Evolutionary conservation across 2,888 invertebrate genomes (phyloP), one percentile per base, ranked within the genome.

Genomic region (Erebia palarica): DNA sequence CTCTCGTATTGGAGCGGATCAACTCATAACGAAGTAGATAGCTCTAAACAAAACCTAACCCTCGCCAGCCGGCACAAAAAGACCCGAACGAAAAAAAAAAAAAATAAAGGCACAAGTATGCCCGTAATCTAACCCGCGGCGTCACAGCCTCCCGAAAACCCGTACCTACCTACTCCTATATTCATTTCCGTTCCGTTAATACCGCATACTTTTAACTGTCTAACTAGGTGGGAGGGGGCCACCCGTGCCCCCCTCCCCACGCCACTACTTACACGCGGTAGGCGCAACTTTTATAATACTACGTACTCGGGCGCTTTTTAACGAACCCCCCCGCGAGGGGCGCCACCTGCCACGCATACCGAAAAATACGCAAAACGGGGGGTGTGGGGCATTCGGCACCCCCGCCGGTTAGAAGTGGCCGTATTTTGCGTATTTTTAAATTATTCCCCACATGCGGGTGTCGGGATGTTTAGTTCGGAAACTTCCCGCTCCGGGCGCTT

Each of bases 141-240:
- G 84, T 84, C 87, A 85, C 90, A 90, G 91, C 91, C 88, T 91
- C 92, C 89, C 86, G 79, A 91, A 90, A 90, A 82, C 86, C 77
- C 78, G 76, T 77, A 79, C 71, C 84, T 86, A 86, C 87, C 87
- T 88, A 89, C 91, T 87, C 91, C 90, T 92, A 91, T 91, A 93
- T 93, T 93, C 92, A 92, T 93, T 93, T 93, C 92, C 92, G 92
- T 92, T 90, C 87, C 86, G 92, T 93, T 93, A 92, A 93, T 93
- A 92, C 92, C 92, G 92, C 92, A 93, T 93, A 93, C 92, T 92
- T 93, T 93, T 93, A 92, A 92, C 92, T 92, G 92, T 92, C 92
- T 93, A 93, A 93, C 92, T 93, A 92, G 92, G 92, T 88, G 87
- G 81, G 75, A 71, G 76, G 77, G 74, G 71, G 71, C 68, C 70